Base-by-base conservation (phyloP, 1,140 invertebrate species). In the Drosophila tani region DNA sequence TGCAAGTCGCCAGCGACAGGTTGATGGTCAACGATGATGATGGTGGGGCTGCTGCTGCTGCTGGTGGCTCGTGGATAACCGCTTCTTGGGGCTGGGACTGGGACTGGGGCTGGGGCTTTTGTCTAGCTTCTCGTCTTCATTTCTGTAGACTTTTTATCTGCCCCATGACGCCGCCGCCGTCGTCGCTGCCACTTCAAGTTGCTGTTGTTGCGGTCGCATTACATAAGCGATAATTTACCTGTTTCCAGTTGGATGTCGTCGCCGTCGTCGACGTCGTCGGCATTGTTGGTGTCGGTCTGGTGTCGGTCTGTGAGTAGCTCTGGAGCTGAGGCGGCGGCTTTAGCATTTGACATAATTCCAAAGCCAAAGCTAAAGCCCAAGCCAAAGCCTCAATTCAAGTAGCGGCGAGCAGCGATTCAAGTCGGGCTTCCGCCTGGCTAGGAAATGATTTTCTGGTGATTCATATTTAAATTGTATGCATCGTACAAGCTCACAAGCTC, bases 191-290 rank as follows among this genome's bases (percentile, higher is more conserved):
- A 64, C 62, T 63, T 57, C 7, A 15, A 27, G 43, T 47, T 66
- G 35, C 45, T 21, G 69, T 41, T 70, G 59, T 53, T 82, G 77
- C 62, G 69, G 75, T 77, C 81, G 71, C 57, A 66, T 90, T 90
- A 91, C 85, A 90, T 91, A 90, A 90, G 79, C 85, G 75, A 76
- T 67, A 91, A 79, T 90, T 90, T 90, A 90, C 85, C 86, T 70
- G 85, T 90, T 90, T 88, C 59, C 73, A 81, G 70, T 79, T 63
- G 68, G 84, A 79, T 84, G 84, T 67, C 71, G 79, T 53, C 47
- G 84, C 64, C 71, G 79, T 53, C 47, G 67, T 69, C 32, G 21
- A 29, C 19, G 71, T 41, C 43, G 55, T 59, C 49, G 75, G 35
- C 50, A 29, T 77, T 68, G 65, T 79, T 78, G 66, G 21, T 24